Base-by-base conservation (phyloP, 2,888 invertebrate genomes). In the Lasioglossum figueresi region DNA sequence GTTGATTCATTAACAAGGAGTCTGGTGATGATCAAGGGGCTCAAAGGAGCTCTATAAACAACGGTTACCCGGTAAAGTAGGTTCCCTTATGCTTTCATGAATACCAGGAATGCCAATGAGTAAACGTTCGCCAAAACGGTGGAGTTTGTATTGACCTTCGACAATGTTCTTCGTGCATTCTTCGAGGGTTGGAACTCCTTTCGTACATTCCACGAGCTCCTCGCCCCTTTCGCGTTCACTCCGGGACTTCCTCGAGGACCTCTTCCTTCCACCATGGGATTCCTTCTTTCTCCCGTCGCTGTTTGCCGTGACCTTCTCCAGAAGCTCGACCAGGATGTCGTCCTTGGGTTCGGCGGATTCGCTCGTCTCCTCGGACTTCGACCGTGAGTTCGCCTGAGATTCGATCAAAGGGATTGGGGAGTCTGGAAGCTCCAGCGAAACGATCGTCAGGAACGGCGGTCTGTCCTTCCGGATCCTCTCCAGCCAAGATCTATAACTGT, bases 361-460 rank as follows among this genome's bases (percentile, higher is more conserved):
- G 56, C 83, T 83, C 74, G 90, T 85, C 56, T 88, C 89, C 45
- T 82, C 77, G 76, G 84, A 81, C 76, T 88, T 89, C 56, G 86
- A 88, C 19, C 93, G 92, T 0, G 91, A 91, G 70, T 91, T 93
- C 16, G 92, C 91, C 80, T 93, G 94, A 0, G 92, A 94, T 31
- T 94, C 93, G 84, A 94, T 93, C 88, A 94, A 80, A 16, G 94
- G 94, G 63, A 94, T 91, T 70, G 94, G 91, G 63, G 92, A 93
- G 68, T 94, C 94, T 43, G 94, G 94, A 66, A 94, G 91, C 80
- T 94, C 92, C 78, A 94, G 80, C 4, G 94, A 94, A 66, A 93
- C 93, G 83, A 94, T 93, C 80, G 94, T 94, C 77, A 94, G 87
- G 83, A 93, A 92, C 8, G 94, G 92, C 14, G 92, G 93, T 12